Percentiles rank a stretch among this genome's conserved stretches.
Evolutionary conservation across 1,140 invertebrate genomes (phyloP).

Genomic region (Belonocnema kinseyi): DNA sequence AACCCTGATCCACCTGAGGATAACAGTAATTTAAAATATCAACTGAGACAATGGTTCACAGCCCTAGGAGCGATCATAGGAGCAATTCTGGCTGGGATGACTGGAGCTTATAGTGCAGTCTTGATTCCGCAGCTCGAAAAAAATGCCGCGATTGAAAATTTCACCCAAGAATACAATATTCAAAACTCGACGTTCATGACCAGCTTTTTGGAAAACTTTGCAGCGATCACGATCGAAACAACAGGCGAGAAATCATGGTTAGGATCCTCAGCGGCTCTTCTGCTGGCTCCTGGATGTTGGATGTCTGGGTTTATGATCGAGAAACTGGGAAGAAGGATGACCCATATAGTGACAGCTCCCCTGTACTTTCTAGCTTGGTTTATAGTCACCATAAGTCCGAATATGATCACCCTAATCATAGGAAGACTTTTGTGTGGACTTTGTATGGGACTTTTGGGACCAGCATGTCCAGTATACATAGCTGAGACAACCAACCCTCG

Average conservation of each 20-base stretch:
- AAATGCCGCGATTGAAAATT: background rate
- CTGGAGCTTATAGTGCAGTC: slow-evolving; percentile 79
- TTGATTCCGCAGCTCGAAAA: slow-evolving; percentile 78
- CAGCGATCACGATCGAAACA: slow-evolving; percentile 13
- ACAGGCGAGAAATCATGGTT: slow-evolving; percentile 79
- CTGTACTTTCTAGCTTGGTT: slow-evolving; percentile 83
- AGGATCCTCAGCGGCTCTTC: slow-evolving; percentile 78
- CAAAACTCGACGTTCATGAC: slow-evolving; percentile 51
- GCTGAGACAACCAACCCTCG: slow-evolving; percentile 78
- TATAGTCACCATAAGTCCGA: slow-evolving; percentile 76
- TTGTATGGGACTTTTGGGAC: slow-evolving; percentile 75
- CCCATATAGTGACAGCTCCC: slow-evolving; percentile 78
- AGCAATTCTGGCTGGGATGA: slow-evolving; percentile 76
- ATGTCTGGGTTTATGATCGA: slow-evolving; percentile 80
- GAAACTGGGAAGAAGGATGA: slow-evolving; percentile 80
- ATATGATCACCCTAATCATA: slow-evolving; percentile 75
- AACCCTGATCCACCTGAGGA: background rate
- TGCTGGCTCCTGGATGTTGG: slow-evolving; percentile 79
- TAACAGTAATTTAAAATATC: slow-evolving; percentile 32
- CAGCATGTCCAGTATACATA: slow-evolving; percentile 72
- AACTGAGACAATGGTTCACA: slow-evolving; percentile 71
- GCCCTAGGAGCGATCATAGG: slow-evolving; percentile 76
- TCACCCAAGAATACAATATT: slow-evolving; percentile 54
- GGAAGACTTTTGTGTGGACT: slow-evolving; percentile 83
- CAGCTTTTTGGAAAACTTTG: background rate